A percentile compares a stretch with the other conserved stretches of the same genome.
Evolutionary conservation across 2,113 vertebrate species (phyloP).

Genomic region (Saguinus imperator): DNA sequence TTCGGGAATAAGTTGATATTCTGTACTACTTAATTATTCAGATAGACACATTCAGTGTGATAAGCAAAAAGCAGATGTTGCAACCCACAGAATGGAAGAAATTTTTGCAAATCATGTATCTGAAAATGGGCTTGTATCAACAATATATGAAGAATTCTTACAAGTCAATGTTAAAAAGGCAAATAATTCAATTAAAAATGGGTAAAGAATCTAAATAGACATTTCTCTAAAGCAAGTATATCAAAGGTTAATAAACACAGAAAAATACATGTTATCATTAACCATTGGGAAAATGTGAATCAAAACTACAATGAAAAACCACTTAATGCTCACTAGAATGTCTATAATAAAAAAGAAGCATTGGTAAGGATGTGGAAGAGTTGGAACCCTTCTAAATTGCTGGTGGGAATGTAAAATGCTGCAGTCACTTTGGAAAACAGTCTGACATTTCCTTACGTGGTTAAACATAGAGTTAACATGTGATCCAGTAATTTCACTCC

Average conservation of each 20-base stretch:
- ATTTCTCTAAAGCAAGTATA: slow-evolving; percentile 1
- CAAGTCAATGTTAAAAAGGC: neutral
- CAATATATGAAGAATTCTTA: neutral
- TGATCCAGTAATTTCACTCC: neutral
- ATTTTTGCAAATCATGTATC: neutral
- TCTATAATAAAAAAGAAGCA: slow-evolving; percentile 16
- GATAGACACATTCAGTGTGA: neutral
- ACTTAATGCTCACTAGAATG: neutral
- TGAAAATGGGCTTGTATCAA: neutral
- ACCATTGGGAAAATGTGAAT: slow-evolving; percentile 29
- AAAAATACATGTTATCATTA: slow-evolving; percentile 7
- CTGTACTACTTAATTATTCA: neutral
- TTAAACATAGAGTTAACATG: neutral
- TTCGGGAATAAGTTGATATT: neutral
- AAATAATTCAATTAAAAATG: neutral
- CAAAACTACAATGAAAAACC: neutral
- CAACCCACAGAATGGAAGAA: neutral
- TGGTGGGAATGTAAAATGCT: neutral
- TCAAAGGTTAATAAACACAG: neutral
- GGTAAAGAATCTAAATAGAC: neutral
- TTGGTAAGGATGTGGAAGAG: neutral
- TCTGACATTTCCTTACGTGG: neutral
- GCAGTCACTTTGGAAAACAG: neutral
- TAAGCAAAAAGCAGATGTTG: neutral
- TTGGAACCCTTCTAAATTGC: neutral